Conservation (phyloP, 2,888 invertebrate genomes). For the Drosophila koepferae region DNA sequence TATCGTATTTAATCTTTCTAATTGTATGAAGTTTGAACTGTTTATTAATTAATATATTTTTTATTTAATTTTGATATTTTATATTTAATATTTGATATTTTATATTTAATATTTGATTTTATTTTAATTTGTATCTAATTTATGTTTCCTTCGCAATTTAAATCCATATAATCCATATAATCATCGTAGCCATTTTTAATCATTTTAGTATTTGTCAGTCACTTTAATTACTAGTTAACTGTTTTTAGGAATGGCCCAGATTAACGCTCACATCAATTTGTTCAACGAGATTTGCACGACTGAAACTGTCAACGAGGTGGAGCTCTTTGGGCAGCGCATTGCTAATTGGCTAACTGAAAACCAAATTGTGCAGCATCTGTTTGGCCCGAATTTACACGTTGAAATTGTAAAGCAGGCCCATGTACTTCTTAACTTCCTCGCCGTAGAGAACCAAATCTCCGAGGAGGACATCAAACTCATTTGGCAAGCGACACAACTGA, state of each 20-base stretch:
- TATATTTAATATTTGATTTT: too few species aligned
- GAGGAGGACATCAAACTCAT: conserved; percentile 96
- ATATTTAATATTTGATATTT: too few species aligned
- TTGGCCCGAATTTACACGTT: conserved; percentile 98
- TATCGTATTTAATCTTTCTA: too few species aligned
- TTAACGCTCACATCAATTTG: conserved; percentile 96
- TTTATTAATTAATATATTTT: too few species aligned
- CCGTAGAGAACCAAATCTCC: conserved; percentile 95
- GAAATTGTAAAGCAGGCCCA: conserved; percentile 98
- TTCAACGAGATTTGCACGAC: conserved; percentile 96
- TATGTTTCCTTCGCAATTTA: neutral
- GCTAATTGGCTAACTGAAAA: conserved; percentile 95
- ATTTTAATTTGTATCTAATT: neutral
- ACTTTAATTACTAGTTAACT: neutral
- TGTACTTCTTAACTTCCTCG: conserved; percentile 95
- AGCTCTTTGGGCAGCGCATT: conserved; percentile 92
- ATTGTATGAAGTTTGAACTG: too few species aligned
- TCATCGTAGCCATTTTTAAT: neutral
- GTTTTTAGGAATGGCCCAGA: conserved; percentile 90
- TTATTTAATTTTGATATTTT: too few species aligned
- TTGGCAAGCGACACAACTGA: conserved; percentile 97
- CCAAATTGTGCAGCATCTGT: conserved; percentile 96
- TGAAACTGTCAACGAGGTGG: conserved; percentile 94
- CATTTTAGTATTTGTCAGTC: neutral
- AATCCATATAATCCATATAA: neutral